These are phyloP conservation scores for Takifugu bimaculatus DNA, from an alignment of 2,113 vertebrate genomes.

Conservation along the genomic window DNA sequence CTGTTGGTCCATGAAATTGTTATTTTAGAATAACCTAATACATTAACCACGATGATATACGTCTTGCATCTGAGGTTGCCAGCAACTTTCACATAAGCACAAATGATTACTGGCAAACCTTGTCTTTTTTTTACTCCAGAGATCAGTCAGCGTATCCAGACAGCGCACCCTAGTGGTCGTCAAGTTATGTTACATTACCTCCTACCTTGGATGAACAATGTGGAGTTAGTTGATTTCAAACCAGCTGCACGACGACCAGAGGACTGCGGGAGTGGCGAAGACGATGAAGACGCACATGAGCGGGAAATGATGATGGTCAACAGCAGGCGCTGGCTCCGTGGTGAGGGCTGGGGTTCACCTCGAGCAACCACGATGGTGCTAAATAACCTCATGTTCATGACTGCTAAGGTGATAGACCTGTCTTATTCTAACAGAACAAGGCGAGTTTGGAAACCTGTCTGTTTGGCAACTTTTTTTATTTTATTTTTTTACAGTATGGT, in stretches of 20 bases:
- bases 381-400: slow-evolving; percentile 99
- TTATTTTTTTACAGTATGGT: slow-evolving; percentile 82
- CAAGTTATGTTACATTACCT: slow-evolving; percentile 98
- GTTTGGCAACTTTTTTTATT: background rate
- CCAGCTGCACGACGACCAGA: slow-evolving; percentile 79
- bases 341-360: slow-evolving; percentile 97
- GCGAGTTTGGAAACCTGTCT: background rate
- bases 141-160: slow-evolving; percentile 97
- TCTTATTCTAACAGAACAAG: background rate
- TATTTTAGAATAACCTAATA: no score
- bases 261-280: slow-evolving; percentile 73
- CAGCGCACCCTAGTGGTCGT: slow-evolving; percentile 90
- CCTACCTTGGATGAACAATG: slow-evolving; percentile 98
- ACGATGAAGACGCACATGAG: slow-evolving; percentile 83
- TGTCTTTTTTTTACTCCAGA: slow-evolving; percentile 69
- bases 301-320: slow-evolving; percentile 93
- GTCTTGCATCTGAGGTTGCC: no score
- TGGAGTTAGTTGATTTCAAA: slow-evolving; percentile 93
- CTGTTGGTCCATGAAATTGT: no score
- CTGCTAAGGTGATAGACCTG: slow-evolving; percentile 86
- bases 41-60: no score
- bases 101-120: no score
- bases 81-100: no score
- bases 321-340: slow-evolving; percentile 90
- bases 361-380: slow-evolving; percentile 96